These are phyloP conservation scores for Zaprionus davidi DNA, from an alignment of 1,140 invertebrate genomes.

Conservation along the genomic window DNA sequence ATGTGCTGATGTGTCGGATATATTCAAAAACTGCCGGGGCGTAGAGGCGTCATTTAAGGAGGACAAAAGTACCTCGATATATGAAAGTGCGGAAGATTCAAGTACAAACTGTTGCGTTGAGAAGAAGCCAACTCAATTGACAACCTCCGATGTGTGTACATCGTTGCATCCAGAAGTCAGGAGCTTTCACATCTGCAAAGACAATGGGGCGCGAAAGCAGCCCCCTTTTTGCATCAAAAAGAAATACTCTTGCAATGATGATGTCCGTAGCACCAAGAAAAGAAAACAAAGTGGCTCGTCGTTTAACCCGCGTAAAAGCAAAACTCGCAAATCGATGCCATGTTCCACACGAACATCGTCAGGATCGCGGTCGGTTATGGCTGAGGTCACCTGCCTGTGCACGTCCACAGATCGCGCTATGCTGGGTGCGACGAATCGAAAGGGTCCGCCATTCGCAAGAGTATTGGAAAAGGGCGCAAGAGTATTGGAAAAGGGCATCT, in stretches of 20 bases:
- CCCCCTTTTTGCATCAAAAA: not conserved
- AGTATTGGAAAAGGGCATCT: slow-evolving; percentile 44
- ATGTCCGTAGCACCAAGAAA: not conserved
- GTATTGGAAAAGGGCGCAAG: slow-evolving; percentile 44
- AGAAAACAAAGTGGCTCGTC: not conserved
- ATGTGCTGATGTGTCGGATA: too few species aligned
- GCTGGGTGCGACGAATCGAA: not conserved
- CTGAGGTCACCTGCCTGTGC: slow-evolving; percentile 59
- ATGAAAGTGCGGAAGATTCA: not conserved
- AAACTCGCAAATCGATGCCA: not conserved
- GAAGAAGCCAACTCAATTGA: not conserved
- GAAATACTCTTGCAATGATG: not conserved
- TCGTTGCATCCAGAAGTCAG: not conserved
- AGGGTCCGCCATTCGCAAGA: slow-evolving; percentile 17
- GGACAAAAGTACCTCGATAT: not conserved
- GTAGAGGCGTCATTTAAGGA: not conserved
- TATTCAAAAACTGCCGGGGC: too few species aligned
- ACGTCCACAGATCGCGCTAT: slow-evolving; percentile 7
- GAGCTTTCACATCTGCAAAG: not conserved
- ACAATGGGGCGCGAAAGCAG: not conserved
- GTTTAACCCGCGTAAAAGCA: not conserved
- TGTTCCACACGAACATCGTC: slow-evolving; percentile 43
- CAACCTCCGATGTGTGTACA: not conserved
- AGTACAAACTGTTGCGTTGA: not conserved
- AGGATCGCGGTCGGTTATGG: slow-evolving; percentile 56